Base-by-base conservation (phyloP, 2,113 vertebrate genomes). In the Megaceryle maxima region DNA sequence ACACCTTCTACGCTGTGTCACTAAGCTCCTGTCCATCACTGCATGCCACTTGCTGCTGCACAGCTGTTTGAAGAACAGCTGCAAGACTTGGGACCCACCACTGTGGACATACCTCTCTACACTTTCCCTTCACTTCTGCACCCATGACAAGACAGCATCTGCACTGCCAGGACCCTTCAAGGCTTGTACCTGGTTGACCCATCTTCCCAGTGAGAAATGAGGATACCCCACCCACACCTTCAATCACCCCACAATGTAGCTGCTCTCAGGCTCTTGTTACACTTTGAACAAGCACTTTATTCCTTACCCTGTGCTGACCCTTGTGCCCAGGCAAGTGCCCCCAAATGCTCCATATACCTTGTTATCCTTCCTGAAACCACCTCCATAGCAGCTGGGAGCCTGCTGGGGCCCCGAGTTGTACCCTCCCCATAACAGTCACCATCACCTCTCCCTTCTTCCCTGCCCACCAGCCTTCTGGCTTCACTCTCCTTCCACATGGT, bases 1-100 rank as follows among this genome's bases (percentile, higher is more conserved):
- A 2, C 9, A 55, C 29, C 19, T 16, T 10, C 24, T 37, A 41
- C 25, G 16, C 18, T 0, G 0, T 5, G 4, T 35, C 41, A 22
- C 44, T 33, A 43, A 55, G 43, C 29, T 41, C 73, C 81, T 26
- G 44, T 3, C 37, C 5, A 3, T 19, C 64, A 44, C 55, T 41
- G 39, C 31, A 1, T 3, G 4, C 33, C 28, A 26, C 11, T 28
- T 31, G 37, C 63, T 63, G 73, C 11, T 11, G 35, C 41, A 20
- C 1, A 16, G 33, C 53, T 14, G 3, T 28, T 62, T 8, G 6
- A 25, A 66, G 56, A 41, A 8, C 6, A 5, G 4, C 41, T 75
- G 35, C 46, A 62, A 77, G 59, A 15, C 5, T 18, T n/a, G 4
- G 12, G 41, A 21, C 16, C 24, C 37, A 43, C 41, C 31, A 13